phyloP scores from a whole-genome alignment of 2,888 invertebrate species.

The Anoplius nigerrimus region DNA sequence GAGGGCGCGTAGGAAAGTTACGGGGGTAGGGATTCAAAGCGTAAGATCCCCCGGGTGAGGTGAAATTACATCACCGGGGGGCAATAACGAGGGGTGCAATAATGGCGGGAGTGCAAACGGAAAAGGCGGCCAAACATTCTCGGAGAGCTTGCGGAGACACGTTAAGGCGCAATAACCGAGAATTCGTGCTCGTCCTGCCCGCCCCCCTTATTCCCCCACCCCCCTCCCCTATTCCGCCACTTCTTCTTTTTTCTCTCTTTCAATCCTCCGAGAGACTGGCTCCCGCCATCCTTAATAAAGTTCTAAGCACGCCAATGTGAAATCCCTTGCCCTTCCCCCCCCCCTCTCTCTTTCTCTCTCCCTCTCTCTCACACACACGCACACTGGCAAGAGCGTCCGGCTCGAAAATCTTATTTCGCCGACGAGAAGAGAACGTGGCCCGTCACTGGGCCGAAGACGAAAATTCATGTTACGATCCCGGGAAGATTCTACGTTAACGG shows the following conservation, averaged over 20 bases:
- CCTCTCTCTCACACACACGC: not conserved
- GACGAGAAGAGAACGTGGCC: not conserved
- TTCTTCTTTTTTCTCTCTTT: slow-evolving; percentile 34
- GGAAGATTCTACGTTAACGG: not conserved
- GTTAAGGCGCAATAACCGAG: slow-evolving; percentile 63
- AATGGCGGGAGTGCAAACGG: slow-evolving; percentile 56
- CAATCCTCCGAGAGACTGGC: slow-evolving; percentile 28
- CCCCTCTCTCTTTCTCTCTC: slow-evolving; percentile 12
- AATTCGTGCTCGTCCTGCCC: slow-evolving; percentile 39
- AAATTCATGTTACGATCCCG: not conserved
- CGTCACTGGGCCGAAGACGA: slow-evolving; percentile 1
- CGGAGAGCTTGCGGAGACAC: slow-evolving; percentile 39
- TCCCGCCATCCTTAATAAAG: slow-evolving; percentile 56
- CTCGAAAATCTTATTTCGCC: slow-evolving; percentile 14
- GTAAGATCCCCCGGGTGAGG: slow-evolving; percentile 31
- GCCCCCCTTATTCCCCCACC: not conserved
- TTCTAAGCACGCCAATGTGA: slow-evolving; percentile 23
- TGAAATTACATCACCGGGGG: slow-evolving; percentile 64
- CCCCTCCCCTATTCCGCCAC: slow-evolving; percentile 16
- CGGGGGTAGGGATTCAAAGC: not conserved
- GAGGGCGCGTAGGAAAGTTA: no score
- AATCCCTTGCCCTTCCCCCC: slow-evolving; percentile 8
- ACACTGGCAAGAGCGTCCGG: not conserved
- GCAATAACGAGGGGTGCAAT: slow-evolving; percentile 60
- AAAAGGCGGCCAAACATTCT: slow-evolving; percentile 36